Base-by-base conservation (phyloP, 2,113 vertebrate genomes). In the Pyxicephalus adspersus region DNA sequence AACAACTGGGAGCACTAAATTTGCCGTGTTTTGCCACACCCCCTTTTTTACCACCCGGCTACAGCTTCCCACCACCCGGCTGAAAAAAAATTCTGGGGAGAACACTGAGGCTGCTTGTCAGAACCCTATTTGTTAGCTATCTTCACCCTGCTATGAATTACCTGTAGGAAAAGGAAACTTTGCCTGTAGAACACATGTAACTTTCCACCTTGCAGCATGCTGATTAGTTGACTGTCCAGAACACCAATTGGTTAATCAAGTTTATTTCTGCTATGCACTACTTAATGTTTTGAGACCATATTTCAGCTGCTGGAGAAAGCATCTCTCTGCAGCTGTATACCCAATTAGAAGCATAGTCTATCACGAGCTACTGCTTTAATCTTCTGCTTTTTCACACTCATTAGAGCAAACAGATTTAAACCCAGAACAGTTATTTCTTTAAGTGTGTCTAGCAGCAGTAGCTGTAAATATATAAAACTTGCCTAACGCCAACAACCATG, bases 341-440 rank as follows among this genome's bases (percentile, higher is more conserved):
- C 76, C 72, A 65, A 67, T 75, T 75, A 74, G 26, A 76, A 50
- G 70, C 20, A 31, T 54, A 64, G 50, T 55, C 67, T 64, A 76
- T 66, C 51, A 61, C 63, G 22, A 29, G 31, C 34, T 66, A 25
- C 67, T 2, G 38, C 78, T 54, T 72, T 80, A 63, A 80, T 80
- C 78, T 64, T 50, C 64, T 60, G 65, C 77, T 50, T 50, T 78
- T 79, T 61, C 65, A 68, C 77, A 79, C 77, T 79, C 77, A 79
- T 79, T 79, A 79, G 55, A 70, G 65, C 65, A 79, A 65, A 79
- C 65, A 68, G 77, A 79, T 79, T 79, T 79, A 79, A 70, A 70
- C 65, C 31, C 64, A 70, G 77, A 70, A 79, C 65, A 70, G 64
- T 68, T 70, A 79, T 70, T 79, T 79, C 55, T 45, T 64, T 61